Percentiles rank a stretch among this genome's conserved stretches.
Conservation (phyloP, 2,113 vertebrate genomes). For the Arizona elegans region DNA sequence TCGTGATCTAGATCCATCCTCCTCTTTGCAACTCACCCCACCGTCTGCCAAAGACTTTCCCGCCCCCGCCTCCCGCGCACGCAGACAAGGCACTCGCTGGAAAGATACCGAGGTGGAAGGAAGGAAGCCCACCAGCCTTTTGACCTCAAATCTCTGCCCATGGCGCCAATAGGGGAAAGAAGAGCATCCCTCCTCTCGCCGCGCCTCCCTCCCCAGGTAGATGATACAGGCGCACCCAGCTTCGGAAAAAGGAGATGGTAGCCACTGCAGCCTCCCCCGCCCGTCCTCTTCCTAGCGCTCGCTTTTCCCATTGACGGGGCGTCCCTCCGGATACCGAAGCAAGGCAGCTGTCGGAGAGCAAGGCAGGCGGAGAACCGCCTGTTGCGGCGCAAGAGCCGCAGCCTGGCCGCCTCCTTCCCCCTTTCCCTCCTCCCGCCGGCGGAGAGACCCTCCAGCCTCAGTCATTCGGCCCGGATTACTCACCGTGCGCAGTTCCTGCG, state of each 20-base stretch:
- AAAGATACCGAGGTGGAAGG: background rate
- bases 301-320: background rate
- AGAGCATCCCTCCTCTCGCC: background rate
- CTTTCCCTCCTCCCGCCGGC: background rate
- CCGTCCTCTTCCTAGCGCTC: background rate
- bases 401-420: background rate
- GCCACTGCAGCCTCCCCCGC: background rate
- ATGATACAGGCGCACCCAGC: background rate
- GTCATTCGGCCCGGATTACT: background rate
- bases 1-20: background rate
- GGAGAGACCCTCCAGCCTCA: background rate
- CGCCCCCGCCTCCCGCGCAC: background rate
- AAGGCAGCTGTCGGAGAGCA: background rate
- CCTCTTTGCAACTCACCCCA: background rate
- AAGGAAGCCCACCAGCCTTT: background rate
- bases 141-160: background rate
- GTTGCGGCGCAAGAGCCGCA: background rate
- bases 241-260: background rate
- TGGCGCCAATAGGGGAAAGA: background rate
- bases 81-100: background rate
- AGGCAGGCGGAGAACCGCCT: background rate
- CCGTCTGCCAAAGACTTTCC: background rate
- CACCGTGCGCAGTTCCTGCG: slow-evolving; percentile 49
- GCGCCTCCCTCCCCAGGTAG: background rate
- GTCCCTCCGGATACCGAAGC: background rate